phyloP scores from a whole-genome alignment of 1,140 invertebrate species.

The Caenorhabditis tropicalis region DNA sequence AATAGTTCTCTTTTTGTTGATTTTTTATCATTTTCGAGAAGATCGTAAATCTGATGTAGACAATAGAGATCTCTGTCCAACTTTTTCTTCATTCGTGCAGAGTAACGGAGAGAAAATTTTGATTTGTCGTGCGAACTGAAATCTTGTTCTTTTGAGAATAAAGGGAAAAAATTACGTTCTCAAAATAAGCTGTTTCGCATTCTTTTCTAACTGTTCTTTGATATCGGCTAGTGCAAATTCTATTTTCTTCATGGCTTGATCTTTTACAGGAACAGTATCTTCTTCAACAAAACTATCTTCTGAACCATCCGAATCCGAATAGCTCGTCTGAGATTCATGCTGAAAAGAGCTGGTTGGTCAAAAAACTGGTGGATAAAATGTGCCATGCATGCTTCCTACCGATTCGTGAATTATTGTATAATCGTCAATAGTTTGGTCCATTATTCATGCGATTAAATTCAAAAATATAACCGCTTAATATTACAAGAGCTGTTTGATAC shows the following conservation, averaged over 20 bases:
- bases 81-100: not conserved
- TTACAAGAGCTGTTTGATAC: too few relatives aligned
- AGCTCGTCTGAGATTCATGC: not conserved
- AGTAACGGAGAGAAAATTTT: not conserved
- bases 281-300: not conserved
- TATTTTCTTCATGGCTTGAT: slow-evolving; percentile 7
- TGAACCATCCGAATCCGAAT: not conserved
- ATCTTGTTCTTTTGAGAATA: too few relatives aligned
- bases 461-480: too few relatives aligned
- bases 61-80: slow-evolving; percentile 7
- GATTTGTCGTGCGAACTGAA: not conserved
- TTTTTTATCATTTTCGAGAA: slow-evolving; percentile 12
- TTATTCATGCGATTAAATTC: too few relatives aligned
- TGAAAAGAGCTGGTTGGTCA: not conserved
- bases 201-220: not conserved
- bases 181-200: not conserved
- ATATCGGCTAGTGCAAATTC: slow-evolving; percentile 17
- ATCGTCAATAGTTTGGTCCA: too few relatives aligned
- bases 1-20: slow-evolving; percentile 21
- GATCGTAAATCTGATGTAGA: slow-evolving; percentile 14
- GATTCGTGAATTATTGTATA: not conserved
- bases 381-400: not conserved
- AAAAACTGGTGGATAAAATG: not conserved
- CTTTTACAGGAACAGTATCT: not conserved
- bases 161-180: not conserved